phyloP scores from a whole-genome alignment of 2,888 invertebrate species.

The Corbicula japonica region DNA sequence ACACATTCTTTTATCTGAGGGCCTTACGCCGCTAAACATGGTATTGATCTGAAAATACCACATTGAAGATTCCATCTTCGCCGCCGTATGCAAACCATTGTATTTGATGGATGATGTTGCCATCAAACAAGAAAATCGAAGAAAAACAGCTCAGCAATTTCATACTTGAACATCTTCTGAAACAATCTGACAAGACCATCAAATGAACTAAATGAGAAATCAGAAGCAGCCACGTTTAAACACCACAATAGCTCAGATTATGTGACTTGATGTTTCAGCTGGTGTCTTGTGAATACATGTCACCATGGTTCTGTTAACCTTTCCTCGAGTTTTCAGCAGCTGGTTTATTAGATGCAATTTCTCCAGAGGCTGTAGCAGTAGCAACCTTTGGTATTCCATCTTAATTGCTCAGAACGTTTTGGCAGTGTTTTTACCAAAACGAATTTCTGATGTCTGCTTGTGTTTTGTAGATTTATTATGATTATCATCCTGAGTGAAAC shows the following conservation, averaged over 20 bases:
- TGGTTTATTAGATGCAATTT: conserved; percentile 15
- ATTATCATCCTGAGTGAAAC: conserved; percentile 1
- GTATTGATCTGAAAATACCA: no score
- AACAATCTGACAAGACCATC: no score
- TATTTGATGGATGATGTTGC: conserved; percentile 40
- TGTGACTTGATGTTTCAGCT: conserved; percentile 18
- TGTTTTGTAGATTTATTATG: background rate
- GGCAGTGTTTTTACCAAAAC: background rate
- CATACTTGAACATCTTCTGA: conserved; percentile 46
- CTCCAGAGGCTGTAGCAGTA: conserved; percentile 8
- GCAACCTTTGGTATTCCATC: conserved; percentile 2
- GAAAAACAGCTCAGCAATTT: conserved; percentile 38
- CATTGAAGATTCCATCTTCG: no score
- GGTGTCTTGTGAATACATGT: conserved; percentile 14
- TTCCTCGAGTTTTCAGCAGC: conserved; percentile 10
- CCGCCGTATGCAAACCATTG: no score
- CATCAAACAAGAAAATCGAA: no score
- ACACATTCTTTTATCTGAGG: no score
- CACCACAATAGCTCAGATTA: no score
- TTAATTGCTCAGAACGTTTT: background rate
- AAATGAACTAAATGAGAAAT: no score
- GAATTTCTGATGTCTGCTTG: background rate
- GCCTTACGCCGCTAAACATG: no score
- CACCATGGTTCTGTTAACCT: background rate
- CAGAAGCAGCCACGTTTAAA: no score